These are phyloP conservation scores for Propithecus coquereli DNA, from an alignment of 2,113 vertebrate species.

Conservation along the genomic window DNA sequence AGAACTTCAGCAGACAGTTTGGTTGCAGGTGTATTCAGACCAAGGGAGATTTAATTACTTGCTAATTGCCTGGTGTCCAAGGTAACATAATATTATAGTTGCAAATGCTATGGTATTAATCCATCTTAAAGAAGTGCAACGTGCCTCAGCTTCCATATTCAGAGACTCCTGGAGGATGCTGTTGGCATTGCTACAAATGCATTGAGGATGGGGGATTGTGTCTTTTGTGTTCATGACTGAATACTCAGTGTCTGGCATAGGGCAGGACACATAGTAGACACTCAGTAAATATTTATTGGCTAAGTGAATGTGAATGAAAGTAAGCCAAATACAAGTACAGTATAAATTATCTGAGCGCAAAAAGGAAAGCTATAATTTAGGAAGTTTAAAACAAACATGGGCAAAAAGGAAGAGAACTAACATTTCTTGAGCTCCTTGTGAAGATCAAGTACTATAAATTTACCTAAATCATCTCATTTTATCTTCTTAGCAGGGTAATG, in stretches of 20 bases:
- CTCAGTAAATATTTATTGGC: background rate
- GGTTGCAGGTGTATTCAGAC: conserved; percentile 64
- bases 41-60: conserved; percentile 73
- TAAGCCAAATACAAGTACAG: background rate
- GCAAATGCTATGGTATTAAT: conserved; percentile 67
- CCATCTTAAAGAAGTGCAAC: conserved; percentile 27
- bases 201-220: background rate
- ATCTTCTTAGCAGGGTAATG: background rate
- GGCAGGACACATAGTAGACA: background rate
- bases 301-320: background rate
- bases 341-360: background rate
- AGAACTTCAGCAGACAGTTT: conserved; percentile 64
- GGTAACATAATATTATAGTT: conserved; percentile 62
- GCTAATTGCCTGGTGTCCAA: conserved; percentile 75
- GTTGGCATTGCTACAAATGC: conserved; percentile 44
- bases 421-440: background rate
- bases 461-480: background rate
- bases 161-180: conserved; percentile 38
- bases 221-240: background rate
- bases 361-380: background rate
- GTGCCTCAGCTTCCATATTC: background rate
- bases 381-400: background rate
- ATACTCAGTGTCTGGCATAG: background rate
- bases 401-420: background rate
- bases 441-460: background rate